A percentile compares a stretch with the other conserved stretches of the same genome.
These are phyloP conservation scores for Grallaria varia DNA, from an alignment of 2,113 vertebrate species.

Conservation along the genomic window DNA sequence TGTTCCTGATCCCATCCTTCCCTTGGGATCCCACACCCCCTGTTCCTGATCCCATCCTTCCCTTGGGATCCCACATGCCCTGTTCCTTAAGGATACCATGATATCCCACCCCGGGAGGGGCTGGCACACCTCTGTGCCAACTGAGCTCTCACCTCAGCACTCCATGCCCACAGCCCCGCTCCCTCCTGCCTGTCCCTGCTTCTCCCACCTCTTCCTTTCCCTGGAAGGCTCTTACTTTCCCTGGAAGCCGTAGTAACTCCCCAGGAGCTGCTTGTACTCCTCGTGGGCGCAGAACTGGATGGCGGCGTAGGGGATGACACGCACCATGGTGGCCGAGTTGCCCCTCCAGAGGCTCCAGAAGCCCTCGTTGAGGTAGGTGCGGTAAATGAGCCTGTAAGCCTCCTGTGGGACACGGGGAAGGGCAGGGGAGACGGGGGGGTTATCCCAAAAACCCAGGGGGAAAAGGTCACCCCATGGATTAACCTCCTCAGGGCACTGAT, in stretches of 20 bases:
- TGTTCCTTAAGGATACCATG: too few species aligned
- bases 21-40: too few species aligned
- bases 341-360: constrained; percentile 95
- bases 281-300: constrained; percentile 98
- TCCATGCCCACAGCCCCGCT: background rate
- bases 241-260: constrained; percentile 87
- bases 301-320: constrained; percentile 93
- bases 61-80: too few species aligned
- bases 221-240: constrained; percentile 92
- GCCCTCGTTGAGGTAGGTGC: constrained; percentile 90
- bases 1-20: too few species aligned
- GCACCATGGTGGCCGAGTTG: constrained; percentile 97
- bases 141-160: background rate
- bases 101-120: too few species aligned
- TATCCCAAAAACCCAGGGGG: background rate
- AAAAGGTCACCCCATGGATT: background rate
- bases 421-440: background rate
- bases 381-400: constrained; percentile 91
- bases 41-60: too few species aligned
- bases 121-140: too few species aligned
- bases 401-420: constrained; percentile 74
- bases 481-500: too few species aligned
- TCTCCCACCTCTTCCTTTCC: constrained; percentile 86
- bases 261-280: constrained; percentile 91
- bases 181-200: background rate